These are phyloP conservation scores for Girardinus metallicus DNA, from an alignment of 2,797 vertebrate genomes.

Conservation along the genomic window DNA sequence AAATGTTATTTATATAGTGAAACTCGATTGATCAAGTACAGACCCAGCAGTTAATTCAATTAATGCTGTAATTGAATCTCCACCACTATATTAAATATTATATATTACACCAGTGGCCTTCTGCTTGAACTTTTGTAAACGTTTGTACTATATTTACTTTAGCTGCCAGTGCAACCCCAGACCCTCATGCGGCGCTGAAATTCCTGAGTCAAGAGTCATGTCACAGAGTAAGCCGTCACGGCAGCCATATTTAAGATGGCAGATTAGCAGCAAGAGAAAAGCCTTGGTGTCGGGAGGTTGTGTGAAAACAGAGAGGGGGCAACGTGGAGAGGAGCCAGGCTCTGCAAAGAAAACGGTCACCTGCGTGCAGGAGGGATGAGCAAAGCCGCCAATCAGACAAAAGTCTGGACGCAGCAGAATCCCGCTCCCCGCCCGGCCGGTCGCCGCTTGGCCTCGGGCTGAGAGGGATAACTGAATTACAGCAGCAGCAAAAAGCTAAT, in stretches of 20 bases:
- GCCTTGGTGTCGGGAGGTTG: constrained; percentile 28
- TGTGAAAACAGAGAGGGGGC: constrained; percentile 15
- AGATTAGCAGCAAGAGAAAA: constrained; percentile 46
- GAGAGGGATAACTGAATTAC: constrained; percentile 66
- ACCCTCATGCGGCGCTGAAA: background rate
- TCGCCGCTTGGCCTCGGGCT: constrained; percentile 53
- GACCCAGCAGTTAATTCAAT: too few species aligned
- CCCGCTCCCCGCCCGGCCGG: constrained; percentile 41
- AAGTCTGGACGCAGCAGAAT: constrained; percentile 69
- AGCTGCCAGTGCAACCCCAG: background rate
- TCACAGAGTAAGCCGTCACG: constrained; percentile 30
- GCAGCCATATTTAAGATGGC: constrained; percentile 46
- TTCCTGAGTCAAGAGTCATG: constrained; percentile 24
- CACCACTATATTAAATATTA: background rate
- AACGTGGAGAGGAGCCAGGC: constrained; percentile 23
- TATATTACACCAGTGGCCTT: background rate
- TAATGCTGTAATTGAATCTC: too few species aligned
- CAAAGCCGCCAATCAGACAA: constrained; percentile 41
- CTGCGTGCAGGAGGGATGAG: constrained; percentile 49
- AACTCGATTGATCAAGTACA: too few species aligned
- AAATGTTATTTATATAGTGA: too few species aligned
- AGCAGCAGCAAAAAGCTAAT: constrained; percentile 72
- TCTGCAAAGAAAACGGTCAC: constrained; percentile 42
- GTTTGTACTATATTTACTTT: background rate
- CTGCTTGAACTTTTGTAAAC: background rate